phyloP scores from a whole-genome alignment of 2,113 vertebrate species.

The Fulica atra region DNA sequence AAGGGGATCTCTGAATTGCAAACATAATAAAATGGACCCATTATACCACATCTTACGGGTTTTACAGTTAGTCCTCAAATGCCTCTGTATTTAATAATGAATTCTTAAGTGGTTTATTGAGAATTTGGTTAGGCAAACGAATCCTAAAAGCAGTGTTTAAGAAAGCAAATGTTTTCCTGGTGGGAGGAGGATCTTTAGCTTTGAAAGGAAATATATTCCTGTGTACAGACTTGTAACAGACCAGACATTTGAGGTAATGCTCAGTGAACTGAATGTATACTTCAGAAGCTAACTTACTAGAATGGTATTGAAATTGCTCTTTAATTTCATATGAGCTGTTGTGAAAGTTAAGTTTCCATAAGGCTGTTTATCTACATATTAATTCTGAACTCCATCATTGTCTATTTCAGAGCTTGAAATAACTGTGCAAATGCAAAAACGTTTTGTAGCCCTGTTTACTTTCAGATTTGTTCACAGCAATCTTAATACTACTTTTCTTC shows the following conservation, averaged over 20 bases:
- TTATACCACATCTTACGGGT: not conserved
- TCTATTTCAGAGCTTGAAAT: not conserved
- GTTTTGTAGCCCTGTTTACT: not conserved
- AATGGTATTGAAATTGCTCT: not conserved
- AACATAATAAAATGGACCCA: no score
- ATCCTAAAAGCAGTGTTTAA: not conserved
- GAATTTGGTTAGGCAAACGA: not conserved
- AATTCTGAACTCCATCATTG: not conserved
- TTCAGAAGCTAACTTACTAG: not conserved
- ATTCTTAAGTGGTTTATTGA: not conserved
- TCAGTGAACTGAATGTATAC: not conserved
- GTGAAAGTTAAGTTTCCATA: not conserved
- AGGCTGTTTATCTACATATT: not conserved
- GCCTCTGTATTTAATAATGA: not conserved
- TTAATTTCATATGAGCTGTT: not conserved
- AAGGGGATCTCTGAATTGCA: not conserved
- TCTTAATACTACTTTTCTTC: not conserved
- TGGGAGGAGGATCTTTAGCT: not conserved
- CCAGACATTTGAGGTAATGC: not conserved
- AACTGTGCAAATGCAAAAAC: not conserved
- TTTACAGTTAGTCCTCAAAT: not conserved
- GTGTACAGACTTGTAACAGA: not conserved
- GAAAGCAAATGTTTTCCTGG: not conserved
- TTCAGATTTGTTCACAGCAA: not conserved
- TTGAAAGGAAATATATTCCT: not conserved